Percentiles rank a stretch among this genome's conserved stretches.
These are phyloP conservation scores for Connochaetes taurinus DNA, from an alignment of 2,113 vertebrate species.

Conservation along the genomic window DNA sequence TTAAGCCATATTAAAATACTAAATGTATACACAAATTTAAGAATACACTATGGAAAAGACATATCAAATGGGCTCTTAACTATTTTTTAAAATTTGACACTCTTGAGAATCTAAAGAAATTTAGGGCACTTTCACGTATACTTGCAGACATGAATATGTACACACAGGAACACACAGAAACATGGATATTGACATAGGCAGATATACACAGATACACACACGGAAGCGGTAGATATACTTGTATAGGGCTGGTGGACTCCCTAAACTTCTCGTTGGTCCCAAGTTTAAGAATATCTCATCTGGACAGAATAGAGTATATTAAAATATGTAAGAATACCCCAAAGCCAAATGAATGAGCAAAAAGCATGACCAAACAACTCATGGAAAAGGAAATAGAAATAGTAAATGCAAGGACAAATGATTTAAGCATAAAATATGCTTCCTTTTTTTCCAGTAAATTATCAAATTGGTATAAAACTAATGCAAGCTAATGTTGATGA, in stretches of 20 bases:
- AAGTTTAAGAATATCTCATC: background rate
- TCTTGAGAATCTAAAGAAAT: background rate
- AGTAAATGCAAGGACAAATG: background rate
- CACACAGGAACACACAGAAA: background rate
- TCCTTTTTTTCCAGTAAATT: background rate
- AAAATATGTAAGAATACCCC: background rate
- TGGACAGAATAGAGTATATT: background rate
- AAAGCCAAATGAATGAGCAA: background rate
- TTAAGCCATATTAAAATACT: background rate
- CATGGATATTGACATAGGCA: background rate
- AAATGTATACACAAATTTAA: background rate
- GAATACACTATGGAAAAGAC: background rate
- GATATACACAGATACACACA: background rate
- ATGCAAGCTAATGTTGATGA: slow-evolving; percentile 24
- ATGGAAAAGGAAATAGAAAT: slow-evolving; percentile 19
- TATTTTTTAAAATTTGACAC: background rate
- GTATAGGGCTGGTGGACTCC: background rate
- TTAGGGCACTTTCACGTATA: background rate
- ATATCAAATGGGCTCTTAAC: background rate
- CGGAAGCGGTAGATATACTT: background rate
- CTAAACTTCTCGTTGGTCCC: background rate
- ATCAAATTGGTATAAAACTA: background rate
- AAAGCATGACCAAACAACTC: background rate
- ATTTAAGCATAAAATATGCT: slow-evolving; percentile 18
- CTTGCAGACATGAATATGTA: background rate